Evolutionary conservation across 2,888 invertebrate genomes (phyloP), one percentile per base, ranked within the genome.

Genomic region (Leptinotarsa rubiginosa): DNA sequence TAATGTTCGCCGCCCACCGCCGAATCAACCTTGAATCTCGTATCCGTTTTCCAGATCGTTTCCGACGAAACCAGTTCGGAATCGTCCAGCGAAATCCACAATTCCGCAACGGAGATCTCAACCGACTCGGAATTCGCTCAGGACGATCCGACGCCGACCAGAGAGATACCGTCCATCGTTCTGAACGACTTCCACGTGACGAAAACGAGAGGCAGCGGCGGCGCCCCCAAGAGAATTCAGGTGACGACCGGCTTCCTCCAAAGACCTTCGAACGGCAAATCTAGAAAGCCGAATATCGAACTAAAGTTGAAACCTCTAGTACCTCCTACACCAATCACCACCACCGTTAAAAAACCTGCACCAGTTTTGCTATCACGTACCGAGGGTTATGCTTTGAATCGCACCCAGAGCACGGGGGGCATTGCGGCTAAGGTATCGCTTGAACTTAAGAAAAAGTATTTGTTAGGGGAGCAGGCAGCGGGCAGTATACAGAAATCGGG

Each of bases 81-180:
- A 83, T 91, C 93, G 76, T 92, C 92, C 79, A 93, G 93, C 81
- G 92, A 92, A 83, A 92, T 93, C 80, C 93, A 93, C 80, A 96
- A 96, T 83, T 96, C 96, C 10, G 96, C 95, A 2, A 96, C 96
- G 1, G 96, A 96, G 89, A 96, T 96, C 82, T 96, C 96, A 66
- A 96, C 96, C 0, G 96, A 97, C 88, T 96, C 96, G 41, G 96
- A 97, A 88, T 96, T 97, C 85, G 96, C 95, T 79, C 93, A 95
- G 78, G 96, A 96, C 84, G 94, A 93, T 59, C 88, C 88, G 20
- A 91, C 91, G 0, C 93, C 94, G 25, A 92, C 92, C 1, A 91
- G 93, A 70, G 92, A 93, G 78, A 91, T 94, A 41, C 96, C 96
- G 15, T 92, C 93, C 79, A 95, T 95, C 74, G 90, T 93, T 69